These are phyloP conservation scores for Lepidonotus clava DNA, from an alignment of 2,888 invertebrate species.

Conservation along the genomic window DNA sequence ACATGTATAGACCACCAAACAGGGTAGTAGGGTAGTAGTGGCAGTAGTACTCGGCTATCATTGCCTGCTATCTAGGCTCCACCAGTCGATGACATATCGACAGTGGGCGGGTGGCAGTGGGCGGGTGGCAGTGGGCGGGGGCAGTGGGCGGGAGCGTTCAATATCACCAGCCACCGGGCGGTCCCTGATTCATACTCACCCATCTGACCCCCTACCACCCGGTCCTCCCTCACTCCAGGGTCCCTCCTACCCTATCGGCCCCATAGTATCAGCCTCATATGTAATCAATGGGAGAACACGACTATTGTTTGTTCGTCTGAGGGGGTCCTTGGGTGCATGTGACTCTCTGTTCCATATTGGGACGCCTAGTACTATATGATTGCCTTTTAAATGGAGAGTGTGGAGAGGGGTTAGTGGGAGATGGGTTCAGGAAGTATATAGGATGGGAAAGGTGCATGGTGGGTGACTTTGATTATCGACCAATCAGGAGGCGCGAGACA, in stretches of 20 bases:
- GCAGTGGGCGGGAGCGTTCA: no score
- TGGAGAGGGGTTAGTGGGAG: not conserved
- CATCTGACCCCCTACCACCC: no score
- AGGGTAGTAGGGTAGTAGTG: no score
- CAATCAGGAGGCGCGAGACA: not conserved
- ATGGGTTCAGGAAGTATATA: not conserved
- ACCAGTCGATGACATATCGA: not conserved
- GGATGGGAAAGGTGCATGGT: not conserved
- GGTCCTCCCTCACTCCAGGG: no score
- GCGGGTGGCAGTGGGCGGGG: no score
- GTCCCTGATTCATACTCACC: no score
- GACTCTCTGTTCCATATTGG: no score
- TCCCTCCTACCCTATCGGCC: no score
- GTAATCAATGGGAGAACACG: not conserved
- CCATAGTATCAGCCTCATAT: no score
- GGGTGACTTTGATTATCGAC: conserved; percentile 13
- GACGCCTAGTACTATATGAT: not conserved
- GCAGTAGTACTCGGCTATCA: no score
- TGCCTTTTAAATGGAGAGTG: not conserved
- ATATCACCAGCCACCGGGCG: no score
- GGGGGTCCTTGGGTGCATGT: not conserved
- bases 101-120: not conserved
- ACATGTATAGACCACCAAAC: no score
- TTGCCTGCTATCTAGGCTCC: conserved; percentile 1
- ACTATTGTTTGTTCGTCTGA: not conserved